These are phyloP conservation scores for Epinotia brunnichana DNA, from an alignment of 2,888 invertebrate genomes.

Conservation along the genomic window DNA sequence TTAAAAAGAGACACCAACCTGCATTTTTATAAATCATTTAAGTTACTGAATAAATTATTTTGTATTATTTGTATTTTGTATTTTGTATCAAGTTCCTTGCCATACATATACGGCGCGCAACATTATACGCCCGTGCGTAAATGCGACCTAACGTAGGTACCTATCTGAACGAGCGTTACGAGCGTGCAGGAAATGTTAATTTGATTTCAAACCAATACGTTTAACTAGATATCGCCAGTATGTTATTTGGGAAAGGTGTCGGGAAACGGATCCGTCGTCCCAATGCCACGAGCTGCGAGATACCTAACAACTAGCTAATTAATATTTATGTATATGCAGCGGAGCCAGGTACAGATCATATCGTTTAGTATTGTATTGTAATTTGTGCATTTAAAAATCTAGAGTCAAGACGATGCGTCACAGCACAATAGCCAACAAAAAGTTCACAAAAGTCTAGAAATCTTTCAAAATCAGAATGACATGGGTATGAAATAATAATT, in stretches of 20 bases:
- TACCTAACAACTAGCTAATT: neutral
- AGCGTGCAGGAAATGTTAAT: neutral
- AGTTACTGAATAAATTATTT: too few relatives aligned
- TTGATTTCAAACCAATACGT: neutral
- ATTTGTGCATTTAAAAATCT: neutral
- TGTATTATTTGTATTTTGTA: too few relatives aligned
- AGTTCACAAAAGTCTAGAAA: too few relatives aligned
- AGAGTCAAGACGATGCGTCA: neutral
- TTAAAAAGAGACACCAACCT: too few relatives aligned
- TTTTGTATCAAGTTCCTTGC: too few relatives aligned
- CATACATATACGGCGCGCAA: too few relatives aligned
- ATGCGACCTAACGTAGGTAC: too few relatives aligned
- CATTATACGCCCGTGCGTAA: too few relatives aligned
- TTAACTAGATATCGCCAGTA: neutral
- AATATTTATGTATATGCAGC: conserved; percentile 1
- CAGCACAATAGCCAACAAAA: neutral
- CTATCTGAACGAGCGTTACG: neutral
- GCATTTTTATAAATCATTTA: too few relatives aligned
- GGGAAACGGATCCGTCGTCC: conserved; percentile 27
- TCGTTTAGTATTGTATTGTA: conserved; percentile 10
- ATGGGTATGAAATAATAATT: too few relatives aligned
- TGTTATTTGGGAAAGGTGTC: conserved; percentile 6
- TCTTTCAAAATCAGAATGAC: too few relatives aligned
- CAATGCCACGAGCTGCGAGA: conserved; percentile 19
- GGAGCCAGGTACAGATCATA: conserved; percentile 8